A percentile compares a stretch with the other conserved stretches of the same genome.
phyloP scores from a whole-genome alignment of 2,797 vertebrate species.

The Molossus molossus region DNA sequence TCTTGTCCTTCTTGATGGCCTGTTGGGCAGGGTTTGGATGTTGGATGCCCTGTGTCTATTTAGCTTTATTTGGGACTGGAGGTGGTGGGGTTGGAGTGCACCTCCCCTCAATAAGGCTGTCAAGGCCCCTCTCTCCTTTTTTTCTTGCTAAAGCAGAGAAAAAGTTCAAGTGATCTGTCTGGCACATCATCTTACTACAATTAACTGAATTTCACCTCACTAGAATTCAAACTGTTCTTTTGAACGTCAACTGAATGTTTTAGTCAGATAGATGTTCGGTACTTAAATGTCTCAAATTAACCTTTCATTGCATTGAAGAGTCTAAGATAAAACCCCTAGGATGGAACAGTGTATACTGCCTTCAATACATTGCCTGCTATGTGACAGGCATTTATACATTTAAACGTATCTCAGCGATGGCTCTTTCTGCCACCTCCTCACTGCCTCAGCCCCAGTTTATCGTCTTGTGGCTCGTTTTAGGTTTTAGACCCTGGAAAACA shows the following conservation, averaged over 20 bases:
- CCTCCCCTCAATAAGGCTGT: not conserved
- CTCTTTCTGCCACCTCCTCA: not conserved
- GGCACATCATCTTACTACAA: not conserved
- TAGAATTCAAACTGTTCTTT: constrained; percentile 31
- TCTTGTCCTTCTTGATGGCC: not conserved
- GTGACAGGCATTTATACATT: not conserved
- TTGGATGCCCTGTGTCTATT: not conserved
- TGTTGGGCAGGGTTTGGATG: not conserved
- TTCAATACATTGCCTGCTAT: constrained; percentile 14
- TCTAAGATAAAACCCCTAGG: not conserved
- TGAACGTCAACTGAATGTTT: constrained; percentile 2
- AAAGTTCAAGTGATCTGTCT: not conserved
- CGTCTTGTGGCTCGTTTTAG: constrained; percentile 29
- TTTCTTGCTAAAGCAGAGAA: constrained; percentile 12
- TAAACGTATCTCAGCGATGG: not conserved
- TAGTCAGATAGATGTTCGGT: not conserved
- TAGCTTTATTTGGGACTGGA: not conserved
- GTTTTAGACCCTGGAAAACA: constrained; percentile 42
- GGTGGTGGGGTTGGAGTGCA: not conserved
- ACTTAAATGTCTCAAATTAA: not conserved
- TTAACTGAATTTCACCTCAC: constrained; percentile 60
- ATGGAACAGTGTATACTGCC: not conserved
- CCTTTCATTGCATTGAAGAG: constrained; percentile 18
- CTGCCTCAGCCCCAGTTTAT: not conserved
- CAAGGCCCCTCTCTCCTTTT: not conserved